A percentile compares a stretch with the other conserved stretches of the same genome.
Conservation (phyloP, 2,888 invertebrate genomes). For the Sinhomidia bicolor region DNA sequence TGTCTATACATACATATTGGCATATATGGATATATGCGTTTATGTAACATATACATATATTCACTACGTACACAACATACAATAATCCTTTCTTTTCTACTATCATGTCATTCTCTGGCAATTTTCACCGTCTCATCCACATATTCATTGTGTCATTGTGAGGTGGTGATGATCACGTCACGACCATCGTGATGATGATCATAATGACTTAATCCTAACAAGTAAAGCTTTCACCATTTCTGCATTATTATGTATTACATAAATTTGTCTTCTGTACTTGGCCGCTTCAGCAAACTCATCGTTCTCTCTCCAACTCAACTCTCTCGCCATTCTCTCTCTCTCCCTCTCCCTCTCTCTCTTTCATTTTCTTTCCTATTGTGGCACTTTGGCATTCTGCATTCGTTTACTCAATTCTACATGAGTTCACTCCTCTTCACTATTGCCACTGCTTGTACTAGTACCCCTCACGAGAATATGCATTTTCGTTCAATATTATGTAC, state of each 20-base stretch:
- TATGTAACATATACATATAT: too few species aligned
- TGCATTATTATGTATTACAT: constrained; percentile 4
- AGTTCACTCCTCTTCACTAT: background rate
- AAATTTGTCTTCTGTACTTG: background rate
- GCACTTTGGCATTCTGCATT: constrained; percentile 23
- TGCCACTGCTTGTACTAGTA: too few species aligned
- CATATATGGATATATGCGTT: too few species aligned
- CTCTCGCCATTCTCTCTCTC: too few species aligned
- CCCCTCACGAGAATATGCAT: constrained; percentile 3
- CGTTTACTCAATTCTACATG: constrained; percentile 27
- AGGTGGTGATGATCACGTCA: background rate
- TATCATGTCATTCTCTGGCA: constrained; percentile 49
- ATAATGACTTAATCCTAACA: constrained; percentile 71
- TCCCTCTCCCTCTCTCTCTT: constrained; percentile 3
- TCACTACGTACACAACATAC: too few species aligned
- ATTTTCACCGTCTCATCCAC: constrained; percentile 29
- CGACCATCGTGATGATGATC: constrained; percentile 19
- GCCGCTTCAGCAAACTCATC: background rate
- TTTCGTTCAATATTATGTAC: background rate
- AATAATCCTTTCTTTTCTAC: too few species aligned
- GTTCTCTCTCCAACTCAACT: too few species aligned
- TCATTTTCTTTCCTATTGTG: background rate
- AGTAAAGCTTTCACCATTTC: constrained; percentile 57
- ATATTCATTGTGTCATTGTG: constrained; percentile 37
- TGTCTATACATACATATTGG: background rate